Percentiles rank a stretch among this genome's conserved stretches.
phyloP scores from a whole-genome alignment of 2,888 invertebrate genomes.

The Bombyx huttoni region DNA sequence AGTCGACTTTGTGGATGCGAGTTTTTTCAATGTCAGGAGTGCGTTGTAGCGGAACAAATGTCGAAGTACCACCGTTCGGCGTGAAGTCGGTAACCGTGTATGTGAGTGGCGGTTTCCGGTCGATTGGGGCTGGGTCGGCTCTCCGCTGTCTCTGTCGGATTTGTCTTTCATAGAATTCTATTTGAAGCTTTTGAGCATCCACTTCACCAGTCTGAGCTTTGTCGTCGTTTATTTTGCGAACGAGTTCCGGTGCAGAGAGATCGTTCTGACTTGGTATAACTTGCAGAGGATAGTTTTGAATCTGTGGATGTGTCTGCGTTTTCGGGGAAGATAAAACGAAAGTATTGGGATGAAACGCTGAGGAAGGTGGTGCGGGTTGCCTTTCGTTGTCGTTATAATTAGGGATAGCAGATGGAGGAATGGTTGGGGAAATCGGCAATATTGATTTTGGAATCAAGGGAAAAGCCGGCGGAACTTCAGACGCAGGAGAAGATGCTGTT shows the following conservation, averaged over 20 bases:
- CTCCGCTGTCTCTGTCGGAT: slow-evolving; percentile 49
- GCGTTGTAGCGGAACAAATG: slow-evolving; percentile 61
- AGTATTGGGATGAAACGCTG: slow-evolving; percentile 17
- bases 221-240: slow-evolving; percentile 28
- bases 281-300: slow-evolving; percentile 35
- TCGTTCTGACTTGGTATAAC: slow-evolving; percentile 50
- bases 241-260: slow-evolving; percentile 58
- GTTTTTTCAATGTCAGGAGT: slow-evolving; percentile 66
- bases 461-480: slow-evolving; percentile 24
- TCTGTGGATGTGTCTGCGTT: slow-evolving; percentile 18
- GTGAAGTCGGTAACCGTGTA: slow-evolving; percentile 68
- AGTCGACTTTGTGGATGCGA: slow-evolving; percentile 57
- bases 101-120: slow-evolving; percentile 28
- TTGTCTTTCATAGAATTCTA: slow-evolving; percentile 65
- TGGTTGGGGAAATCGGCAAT: slow-evolving; percentile 20
- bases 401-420: slow-evolving; percentile 24
- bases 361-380: slow-evolving; percentile 19
- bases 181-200: slow-evolving; percentile 57
- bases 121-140: slow-evolving; percentile 23
- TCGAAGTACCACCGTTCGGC: slow-evolving; percentile 44
- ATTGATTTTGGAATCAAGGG: slow-evolving; percentile 22
- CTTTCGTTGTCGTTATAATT: slow-evolving; percentile 72
- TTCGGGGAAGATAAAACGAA: not conserved
- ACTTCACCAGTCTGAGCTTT: slow-evolving; percentile 22
- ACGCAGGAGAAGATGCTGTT: slow-evolving; percentile 32